phyloP scores from a whole-genome alignment of 2,797 vertebrate species.

The Xenopus petersii region DNA sequence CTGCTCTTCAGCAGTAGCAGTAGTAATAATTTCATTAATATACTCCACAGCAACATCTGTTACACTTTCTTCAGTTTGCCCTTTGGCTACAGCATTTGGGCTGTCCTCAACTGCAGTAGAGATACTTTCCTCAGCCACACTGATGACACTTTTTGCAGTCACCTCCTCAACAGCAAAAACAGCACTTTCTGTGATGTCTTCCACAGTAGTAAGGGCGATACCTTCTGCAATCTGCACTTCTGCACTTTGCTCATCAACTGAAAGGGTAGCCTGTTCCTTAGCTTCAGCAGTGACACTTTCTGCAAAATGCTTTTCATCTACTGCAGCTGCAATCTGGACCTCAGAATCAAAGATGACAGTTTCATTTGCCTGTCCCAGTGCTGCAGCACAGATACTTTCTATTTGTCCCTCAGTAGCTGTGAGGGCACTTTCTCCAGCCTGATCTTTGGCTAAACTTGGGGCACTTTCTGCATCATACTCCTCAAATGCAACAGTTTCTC shows the following conservation, averaged over 20 bases:
- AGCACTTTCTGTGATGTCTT: neutral
- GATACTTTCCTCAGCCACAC: neutral
- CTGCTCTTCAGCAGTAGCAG: neutral
- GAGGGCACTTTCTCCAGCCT: conserved; percentile 23
- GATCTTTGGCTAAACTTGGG: conserved; percentile 15
- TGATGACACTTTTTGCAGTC: neutral
- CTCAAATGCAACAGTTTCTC: conserved; percentile 39
- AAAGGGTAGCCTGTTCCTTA: neutral
- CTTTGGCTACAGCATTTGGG: conserved; percentile 19
- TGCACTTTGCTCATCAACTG: too few relatives aligned
- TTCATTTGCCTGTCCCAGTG: conserved; percentile 11
- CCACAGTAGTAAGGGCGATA: neutral
- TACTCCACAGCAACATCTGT: conserved; percentile 9
- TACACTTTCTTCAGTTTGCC: conserved; percentile 51
- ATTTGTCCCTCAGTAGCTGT: conserved; percentile 24
- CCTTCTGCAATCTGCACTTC: neutral
- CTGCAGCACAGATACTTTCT: neutral
- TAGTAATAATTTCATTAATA: neutral
- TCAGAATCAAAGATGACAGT: neutral
- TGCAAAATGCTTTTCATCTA: neutral
- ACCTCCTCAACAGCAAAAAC: neutral
- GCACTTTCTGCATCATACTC: neutral
- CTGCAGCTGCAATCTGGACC: neutral
- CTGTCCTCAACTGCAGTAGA: neutral
- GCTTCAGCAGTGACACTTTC: neutral